These are phyloP conservation scores for Bergia sp. DNA, from an alignment of 92 coral and sea anemone genomes.

Conservation along the genomic window DNA sequence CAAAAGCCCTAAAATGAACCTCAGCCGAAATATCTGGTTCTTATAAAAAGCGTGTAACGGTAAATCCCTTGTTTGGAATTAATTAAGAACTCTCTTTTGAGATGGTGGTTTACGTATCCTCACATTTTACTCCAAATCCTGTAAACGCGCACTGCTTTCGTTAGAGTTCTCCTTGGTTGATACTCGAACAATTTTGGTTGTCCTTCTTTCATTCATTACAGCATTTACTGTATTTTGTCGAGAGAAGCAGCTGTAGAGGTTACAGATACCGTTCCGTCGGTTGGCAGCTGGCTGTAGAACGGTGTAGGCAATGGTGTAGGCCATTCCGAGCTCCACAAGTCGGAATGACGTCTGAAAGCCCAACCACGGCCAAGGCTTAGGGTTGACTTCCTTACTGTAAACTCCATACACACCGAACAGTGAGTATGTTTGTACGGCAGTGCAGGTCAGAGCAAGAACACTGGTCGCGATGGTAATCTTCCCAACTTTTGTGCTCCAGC, in stretches of 20 bases:
- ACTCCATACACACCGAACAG: slow-evolving; percentile 85
- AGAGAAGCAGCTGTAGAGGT: slow-evolving; percentile 8
- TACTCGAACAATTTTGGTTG: not conserved
- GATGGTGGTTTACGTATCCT: not conserved
- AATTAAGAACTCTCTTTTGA: too few species aligned
- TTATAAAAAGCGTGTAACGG: too few species aligned
- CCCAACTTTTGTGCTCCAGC: slow-evolving; percentile 50
- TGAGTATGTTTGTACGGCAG: slow-evolving; percentile 78
- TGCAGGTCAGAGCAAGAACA: slow-evolving; percentile 69
- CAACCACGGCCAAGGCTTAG: slow-evolving; percentile 96
- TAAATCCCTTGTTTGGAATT: too few species aligned
- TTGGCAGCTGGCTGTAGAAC: slow-evolving; percentile 67
- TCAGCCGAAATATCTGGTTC: too few species aligned
- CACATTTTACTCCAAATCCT: not conserved
- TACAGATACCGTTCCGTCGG: not conserved
- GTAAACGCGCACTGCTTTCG: not conserved
- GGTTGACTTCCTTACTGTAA: slow-evolving; percentile 66
- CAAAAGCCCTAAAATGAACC: too few species aligned
- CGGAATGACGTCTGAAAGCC: slow-evolving; percentile 82
- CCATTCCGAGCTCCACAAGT: slow-evolving; percentile 82
- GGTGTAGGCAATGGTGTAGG: slow-evolving; percentile 76
- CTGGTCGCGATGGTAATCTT: slow-evolving; percentile 77
- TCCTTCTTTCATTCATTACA: not conserved
- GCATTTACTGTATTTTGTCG: not conserved
- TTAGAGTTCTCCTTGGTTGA: not conserved